Evolutionary conservation across 2,888 invertebrate genomes (phyloP).

Genomic region (Agrilus biguttatus): DNA sequence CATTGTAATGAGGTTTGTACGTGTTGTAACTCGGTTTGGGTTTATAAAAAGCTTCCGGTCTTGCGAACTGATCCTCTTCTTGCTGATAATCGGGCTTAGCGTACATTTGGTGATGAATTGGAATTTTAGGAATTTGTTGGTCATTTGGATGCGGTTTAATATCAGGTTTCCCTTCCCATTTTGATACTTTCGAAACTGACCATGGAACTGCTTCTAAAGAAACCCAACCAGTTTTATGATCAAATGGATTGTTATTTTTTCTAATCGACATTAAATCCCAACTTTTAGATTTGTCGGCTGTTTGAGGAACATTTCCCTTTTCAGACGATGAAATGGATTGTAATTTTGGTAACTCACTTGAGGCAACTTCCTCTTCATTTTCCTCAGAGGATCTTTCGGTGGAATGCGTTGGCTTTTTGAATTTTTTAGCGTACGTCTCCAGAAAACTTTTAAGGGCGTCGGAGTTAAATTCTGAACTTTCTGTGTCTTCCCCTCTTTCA

Average conservation of each 20-base stretch:
- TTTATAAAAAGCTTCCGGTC: no score
- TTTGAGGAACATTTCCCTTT: neutral
- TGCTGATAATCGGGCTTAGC: no score
- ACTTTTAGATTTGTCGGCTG: conserved; percentile 31
- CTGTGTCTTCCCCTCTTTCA: conserved; percentile 9
- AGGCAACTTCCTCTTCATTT: conserved; percentile 2
- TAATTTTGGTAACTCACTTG: conserved; percentile 5
- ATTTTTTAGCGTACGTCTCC: conserved; percentile 42
- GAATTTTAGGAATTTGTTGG: neutral
- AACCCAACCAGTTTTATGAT: conserved; percentile 65
- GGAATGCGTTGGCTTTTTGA: conserved; percentile 20
- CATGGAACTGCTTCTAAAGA: conserved; percentile 63
- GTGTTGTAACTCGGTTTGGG: no score
- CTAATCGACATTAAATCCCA: conserved; percentile 38
- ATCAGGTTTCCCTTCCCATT: conserved; percentile 51
- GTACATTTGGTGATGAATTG: no score
- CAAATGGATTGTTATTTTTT: conserved; percentile 43
- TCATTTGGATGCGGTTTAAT: conserved; percentile 27
- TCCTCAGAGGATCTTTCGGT: neutral
- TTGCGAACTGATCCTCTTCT: no score
- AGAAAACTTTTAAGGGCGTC: conserved; percentile 44
- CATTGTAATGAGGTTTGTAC: no score
- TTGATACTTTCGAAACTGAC: conserved; percentile 67
- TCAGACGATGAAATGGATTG: conserved; percentile 3
- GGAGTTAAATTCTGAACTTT: conserved; percentile 1